Evolutionary conservation across 1,140 invertebrate species (phyloP).

Genomic region (honey bee (Apis mellifera)): Amel_HAv3.1 CM009940.2:4587001-4587500

Average conservation of each 20-base stretch:
- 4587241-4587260: background rate
- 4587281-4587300: constrained; percentile 31
- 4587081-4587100: no score
- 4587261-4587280: constrained; percentile 35
- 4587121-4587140: no score
- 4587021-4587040: background rate
- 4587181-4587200: background rate
- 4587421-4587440: background rate
- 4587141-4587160: background rate
- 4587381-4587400: constrained; percentile 4
- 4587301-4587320: constrained; percentile 23
- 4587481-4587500: no score
- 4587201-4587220: constrained; percentile 27
- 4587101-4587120: no score
- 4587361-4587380: background rate
- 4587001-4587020: background rate
- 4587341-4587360: constrained; percentile 12
- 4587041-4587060: background rate
- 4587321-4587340: constrained; percentile 17
- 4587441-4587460: background rate
- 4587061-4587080: no score
- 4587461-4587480: no score
- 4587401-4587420: background rate
- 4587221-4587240: background rate
- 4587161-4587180: background rate